Evolutionary conservation across 2,113 vertebrate species (phyloP).

Genomic region (Sula dactylatra): DNA sequence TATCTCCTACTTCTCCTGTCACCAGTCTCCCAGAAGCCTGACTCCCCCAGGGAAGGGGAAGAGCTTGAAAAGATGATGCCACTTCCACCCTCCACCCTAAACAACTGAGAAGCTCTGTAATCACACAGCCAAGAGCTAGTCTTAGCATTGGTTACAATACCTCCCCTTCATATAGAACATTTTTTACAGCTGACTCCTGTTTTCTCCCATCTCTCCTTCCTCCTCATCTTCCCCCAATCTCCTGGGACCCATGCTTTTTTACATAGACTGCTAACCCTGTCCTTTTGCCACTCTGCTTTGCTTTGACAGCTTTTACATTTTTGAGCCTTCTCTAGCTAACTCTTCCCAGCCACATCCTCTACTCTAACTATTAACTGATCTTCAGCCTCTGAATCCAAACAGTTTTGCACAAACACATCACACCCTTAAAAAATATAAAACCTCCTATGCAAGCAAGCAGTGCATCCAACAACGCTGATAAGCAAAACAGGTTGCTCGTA

Average conservation of each 20-base stretch:
- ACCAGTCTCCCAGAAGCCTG: not conserved
- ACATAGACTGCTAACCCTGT: not conserved
- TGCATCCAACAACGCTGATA: not conserved
- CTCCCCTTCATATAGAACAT: not conserved
- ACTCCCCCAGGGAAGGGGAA: not conserved
- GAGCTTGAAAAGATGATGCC: not conserved
- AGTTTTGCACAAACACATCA: not conserved
- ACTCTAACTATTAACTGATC: not conserved
- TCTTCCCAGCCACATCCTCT: not conserved
- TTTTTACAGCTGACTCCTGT: not conserved
- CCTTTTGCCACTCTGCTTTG: not conserved
- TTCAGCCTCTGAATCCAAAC: not conserved
- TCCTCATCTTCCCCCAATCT: not conserved
- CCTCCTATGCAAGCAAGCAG: not conserved
- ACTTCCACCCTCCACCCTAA: not conserved
- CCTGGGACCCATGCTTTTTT: not conserved
- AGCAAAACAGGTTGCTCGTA: not conserved
- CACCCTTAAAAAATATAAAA: not conserved
- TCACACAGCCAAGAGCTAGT: not conserved
- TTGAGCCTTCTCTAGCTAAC: not conserved
- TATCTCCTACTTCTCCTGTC: not conserved
- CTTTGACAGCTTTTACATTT: not conserved
- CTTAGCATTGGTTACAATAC: not conserved
- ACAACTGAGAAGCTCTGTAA: not conserved
- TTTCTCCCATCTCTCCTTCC: not conserved